Evolutionary conservation across 2,888 invertebrate genomes (phyloP), one percentile per base, ranked within the genome.

Genomic region (Tipula helvola): DNA sequence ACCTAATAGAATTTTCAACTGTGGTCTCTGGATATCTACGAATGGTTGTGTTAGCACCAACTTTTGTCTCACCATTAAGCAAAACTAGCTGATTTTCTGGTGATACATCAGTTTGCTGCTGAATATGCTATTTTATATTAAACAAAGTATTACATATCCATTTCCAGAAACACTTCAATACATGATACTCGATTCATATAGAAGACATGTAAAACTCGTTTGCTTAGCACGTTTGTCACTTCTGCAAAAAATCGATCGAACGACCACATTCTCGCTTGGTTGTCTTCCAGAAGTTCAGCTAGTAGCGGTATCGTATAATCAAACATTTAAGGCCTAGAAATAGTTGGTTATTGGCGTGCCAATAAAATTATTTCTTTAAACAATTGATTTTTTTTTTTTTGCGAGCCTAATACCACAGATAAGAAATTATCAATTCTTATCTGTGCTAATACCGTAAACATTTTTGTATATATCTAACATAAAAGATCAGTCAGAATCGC

Each of bases 171-270:
- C 87, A 94, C 93, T 91, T 96, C 95, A 83, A 97, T 94, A 87
- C 95, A 94, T 88, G 94, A 94, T 16, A 96, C 96, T 88, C 95
- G 95, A 90, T 97, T 97, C 1, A 97, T 95, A 90, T 96, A 96
- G 90, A 98, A 98, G 18, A 98, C 94, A 90, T 97, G 95, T 13
- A 98, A 92, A 5, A 95, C 92, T 88, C 93, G 94, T 87, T 96
- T 94, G 13, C 94, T 94, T 5, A 96, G 93, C 2, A 96, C 95
- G 28, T 94, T 93, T 10, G 96, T 97, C 0, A 97, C 98, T 90
- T 97, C 96, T 0, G 94, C 94, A 90, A 99, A 99, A 92, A 98
- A 98, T 88, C 95, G 93, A 86, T 98, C 98, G 90, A 98, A 99
- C 84, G 95, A 96, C 98, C 98, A 98, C 90, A 98, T 97, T 89